Percentiles rank a stretch among this genome's conserved stretches.
These are phyloP conservation scores for Heterocephalus glaber DNA, from an alignment of 2,113 vertebrate genomes.

Conservation along the genomic window DNA sequence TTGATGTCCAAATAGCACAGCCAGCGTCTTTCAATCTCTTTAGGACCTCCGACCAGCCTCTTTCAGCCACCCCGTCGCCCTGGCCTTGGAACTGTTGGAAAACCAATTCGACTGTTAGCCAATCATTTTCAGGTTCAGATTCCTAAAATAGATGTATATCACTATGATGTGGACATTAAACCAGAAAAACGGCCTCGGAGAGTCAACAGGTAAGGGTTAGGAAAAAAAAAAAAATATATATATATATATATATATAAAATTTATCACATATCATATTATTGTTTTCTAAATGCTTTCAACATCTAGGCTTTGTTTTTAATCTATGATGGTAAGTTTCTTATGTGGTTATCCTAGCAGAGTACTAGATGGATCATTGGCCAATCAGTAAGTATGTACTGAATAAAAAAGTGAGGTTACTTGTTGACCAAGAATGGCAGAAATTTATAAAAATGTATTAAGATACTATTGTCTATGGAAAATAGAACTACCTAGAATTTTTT, in stretches of 20 bases:
- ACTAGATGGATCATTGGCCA: not conserved
- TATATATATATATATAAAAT: not conserved
- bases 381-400: slow-evolving; percentile 45
- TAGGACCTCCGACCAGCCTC: slow-evolving; percentile 94
- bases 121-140: slow-evolving; percentile 99
- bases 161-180: slow-evolving; percentile 99
- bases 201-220: slow-evolving; percentile 94
- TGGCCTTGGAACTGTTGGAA: slow-evolving; percentile 97
- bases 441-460: slow-evolving; percentile 10
- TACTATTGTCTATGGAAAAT: not conserved
- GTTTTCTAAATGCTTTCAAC: slow-evolving; percentile 45
- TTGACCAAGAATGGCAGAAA: slow-evolving; percentile 19
- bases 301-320: slow-evolving; percentile 28
- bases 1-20: slow-evolving; percentile 33
- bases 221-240: not conserved
- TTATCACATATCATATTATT: not conserved
- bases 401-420: not conserved
- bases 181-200: slow-evolving; percentile 98
- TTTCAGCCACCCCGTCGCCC: slow-evolving; percentile 98
- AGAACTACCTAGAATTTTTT: not conserved
- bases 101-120: slow-evolving; percentile 97
- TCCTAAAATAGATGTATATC: slow-evolving; percentile 99
- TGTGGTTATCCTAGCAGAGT: slow-evolving; percentile 12
- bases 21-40: slow-evolving; percentile 62
- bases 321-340: slow-evolving; percentile 9